Conservation (phyloP, 2,113 vertebrate genomes). For the Rhinopomastus cyanomelas region DNA sequence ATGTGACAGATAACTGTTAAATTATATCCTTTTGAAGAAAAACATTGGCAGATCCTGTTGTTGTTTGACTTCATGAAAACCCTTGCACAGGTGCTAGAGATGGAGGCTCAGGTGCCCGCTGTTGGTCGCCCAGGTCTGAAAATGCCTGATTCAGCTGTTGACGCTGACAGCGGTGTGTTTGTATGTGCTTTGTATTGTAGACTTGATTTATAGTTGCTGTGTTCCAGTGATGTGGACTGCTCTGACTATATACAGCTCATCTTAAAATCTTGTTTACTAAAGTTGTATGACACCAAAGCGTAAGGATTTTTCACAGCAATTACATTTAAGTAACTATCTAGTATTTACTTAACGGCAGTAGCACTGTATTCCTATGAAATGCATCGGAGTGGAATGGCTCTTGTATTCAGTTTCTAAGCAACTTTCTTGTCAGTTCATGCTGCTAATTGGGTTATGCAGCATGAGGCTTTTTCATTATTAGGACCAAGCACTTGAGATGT, state of each 20-base stretch:
- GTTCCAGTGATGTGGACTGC: not conserved
- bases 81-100: not conserved
- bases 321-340: constrained; percentile 7
- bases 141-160: not conserved
- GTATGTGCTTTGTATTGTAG: not conserved
- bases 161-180: not conserved
- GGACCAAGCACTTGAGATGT: not conserved
- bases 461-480: not conserved
- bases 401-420: constrained; percentile 34
- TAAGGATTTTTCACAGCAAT: constrained; percentile 28
- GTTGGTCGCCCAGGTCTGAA: not conserved
- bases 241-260: not conserved
- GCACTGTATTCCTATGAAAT: not conserved
- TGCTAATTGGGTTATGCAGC: not conserved
- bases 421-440: not conserved
- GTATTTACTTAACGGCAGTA: constrained; percentile 11
- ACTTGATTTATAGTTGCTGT: not conserved
- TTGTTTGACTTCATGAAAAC: not conserved
- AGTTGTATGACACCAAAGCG: not conserved
- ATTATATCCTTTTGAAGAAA: no score
- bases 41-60: not conserved
- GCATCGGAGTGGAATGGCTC: not conserved
- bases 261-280: not conserved
- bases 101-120: not conserved
- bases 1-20: no score